Conservation (phyloP, 2,113 vertebrate species). For the Panurus biarmicus region DNA sequence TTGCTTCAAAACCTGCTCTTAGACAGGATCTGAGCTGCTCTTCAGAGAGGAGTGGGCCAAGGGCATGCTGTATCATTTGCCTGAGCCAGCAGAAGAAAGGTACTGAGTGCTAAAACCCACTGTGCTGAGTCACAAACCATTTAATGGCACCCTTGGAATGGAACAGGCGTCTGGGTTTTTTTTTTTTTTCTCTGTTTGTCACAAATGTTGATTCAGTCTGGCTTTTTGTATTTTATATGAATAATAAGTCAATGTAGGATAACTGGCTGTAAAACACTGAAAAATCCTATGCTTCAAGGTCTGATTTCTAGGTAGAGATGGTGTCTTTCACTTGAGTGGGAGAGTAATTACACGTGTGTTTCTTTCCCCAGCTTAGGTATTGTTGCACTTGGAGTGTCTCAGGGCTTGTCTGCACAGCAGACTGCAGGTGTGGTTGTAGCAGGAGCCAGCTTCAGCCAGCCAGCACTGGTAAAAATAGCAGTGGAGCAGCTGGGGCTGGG, state of each 20-base stretch:
- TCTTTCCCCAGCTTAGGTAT: background rate
- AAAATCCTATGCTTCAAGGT: background rate
- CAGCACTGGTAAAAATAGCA: background rate
- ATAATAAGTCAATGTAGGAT: background rate
- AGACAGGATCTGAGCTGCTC: background rate
- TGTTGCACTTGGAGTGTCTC: background rate
- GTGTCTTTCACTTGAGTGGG: constrained; percentile 2
- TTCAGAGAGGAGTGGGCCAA: background rate
- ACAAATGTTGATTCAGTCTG: constrained; percentile 37
- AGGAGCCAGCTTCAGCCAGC: background rate
- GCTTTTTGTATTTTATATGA: constrained; percentile 13
- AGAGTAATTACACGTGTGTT: background rate
- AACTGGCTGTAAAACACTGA: background rate
- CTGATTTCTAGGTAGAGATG: background rate
- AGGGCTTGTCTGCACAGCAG: background rate
- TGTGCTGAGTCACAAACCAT: constrained; percentile 34
- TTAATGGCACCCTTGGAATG: constrained; percentile 8
- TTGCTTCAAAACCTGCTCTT: background rate
- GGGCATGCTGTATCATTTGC: background rate
- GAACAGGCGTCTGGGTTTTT: background rate
- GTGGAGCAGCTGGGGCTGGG: background rate
- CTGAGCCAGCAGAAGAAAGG: constrained; percentile 12
- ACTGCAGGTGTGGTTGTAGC: background rate
- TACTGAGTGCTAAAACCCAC: constrained; percentile 26
- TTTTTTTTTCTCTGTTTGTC: constrained; percentile 12